Base-by-base conservation (phyloP, 2,113 vertebrate genomes). In the Paraplagusia blochii region DNA sequence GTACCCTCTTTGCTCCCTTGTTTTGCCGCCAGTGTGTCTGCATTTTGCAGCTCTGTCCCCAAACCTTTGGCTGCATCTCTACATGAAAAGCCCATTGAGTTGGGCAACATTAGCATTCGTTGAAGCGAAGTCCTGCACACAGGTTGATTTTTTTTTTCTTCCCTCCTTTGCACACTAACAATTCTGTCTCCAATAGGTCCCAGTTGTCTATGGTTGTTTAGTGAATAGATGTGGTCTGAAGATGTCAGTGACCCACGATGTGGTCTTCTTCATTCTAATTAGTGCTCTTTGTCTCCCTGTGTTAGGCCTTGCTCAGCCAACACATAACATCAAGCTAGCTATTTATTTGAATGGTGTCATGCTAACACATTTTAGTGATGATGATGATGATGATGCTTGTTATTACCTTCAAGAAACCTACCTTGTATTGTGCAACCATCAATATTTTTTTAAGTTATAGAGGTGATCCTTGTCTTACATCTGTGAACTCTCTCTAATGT, bases 21-120 rank as follows among this genome's bases (percentile, higher is more conserved):
- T 72, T 76, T 59, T 71, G 52, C 65, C 66, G 39, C 64, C 45
- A 66, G 55, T 77, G 43, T 71, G 48, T 80, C 63, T 65, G 69
- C 58, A 74, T 55, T 70, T 61, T 18, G 13, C 66, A 63, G 69
- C 79, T 79, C 75, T 67, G 79, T 63, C 68, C 74, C 66, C 22
- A 51, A 83, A 73, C 63, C 58, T 61, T 44, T 45, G 39, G 64
- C 68, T 63, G 63, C 53, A 62, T 76, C 60, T 54, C 58, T 19
- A 55, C 76, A 78, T 86, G 79, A 81, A 73, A 66, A 79, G 79
- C 43, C 73, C 76, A 85, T 89, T 88, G 85, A 87, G 79, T 64
- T 58, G 33, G 72, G 45, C 65, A 36, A 22, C 84, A 90, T 91
- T 91, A 86, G 83, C 84, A 88, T 90, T 85, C 86, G 36, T 29